Conservation (phyloP, 2,113 vertebrate genomes). For the Carassius gibelio region DNA sequence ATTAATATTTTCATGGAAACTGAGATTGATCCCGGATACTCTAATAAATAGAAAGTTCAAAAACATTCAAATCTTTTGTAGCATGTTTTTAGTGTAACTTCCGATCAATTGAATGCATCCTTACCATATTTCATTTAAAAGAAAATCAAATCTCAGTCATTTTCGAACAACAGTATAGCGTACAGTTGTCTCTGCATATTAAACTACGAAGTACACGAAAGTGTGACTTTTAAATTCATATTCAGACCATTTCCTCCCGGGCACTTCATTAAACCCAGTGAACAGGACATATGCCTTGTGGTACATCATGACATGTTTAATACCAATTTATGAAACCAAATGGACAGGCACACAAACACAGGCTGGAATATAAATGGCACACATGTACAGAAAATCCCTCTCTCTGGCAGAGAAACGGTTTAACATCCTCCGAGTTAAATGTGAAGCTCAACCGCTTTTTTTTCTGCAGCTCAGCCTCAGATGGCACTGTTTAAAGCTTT, state of each 20-base stretch:
- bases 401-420: constrained; percentile 11
- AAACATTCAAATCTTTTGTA: not conserved
- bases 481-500: constrained; percentile 32
- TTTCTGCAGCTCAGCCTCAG: constrained; percentile 27
- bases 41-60: not conserved
- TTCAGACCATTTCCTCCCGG: not conserved
- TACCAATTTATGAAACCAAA: constrained; percentile 8
- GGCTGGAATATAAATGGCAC: constrained; percentile 19
- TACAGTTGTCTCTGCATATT: not conserved
- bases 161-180: not conserved
- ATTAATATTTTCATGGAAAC: not conserved
- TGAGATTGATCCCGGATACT: not conserved
- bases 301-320: constrained; percentile 5
- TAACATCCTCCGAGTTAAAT: not conserved
- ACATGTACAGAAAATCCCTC: constrained; percentile 42
- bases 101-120: not conserved
- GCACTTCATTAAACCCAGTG: constrained; percentile 3
- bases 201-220: not conserved
- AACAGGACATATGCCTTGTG: constrained; percentile 22
- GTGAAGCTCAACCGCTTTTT: constrained; percentile 15
- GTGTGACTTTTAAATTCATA: not conserved
- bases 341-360: constrained; percentile 36
- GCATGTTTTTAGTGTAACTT: not conserved
- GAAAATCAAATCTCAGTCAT: too few relatives aligned
- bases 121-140: not conserved